These are phyloP conservation scores for Apodemia duryi DNA, from an alignment of 2,888 invertebrate genomes.

Conservation along the genomic window DNA sequence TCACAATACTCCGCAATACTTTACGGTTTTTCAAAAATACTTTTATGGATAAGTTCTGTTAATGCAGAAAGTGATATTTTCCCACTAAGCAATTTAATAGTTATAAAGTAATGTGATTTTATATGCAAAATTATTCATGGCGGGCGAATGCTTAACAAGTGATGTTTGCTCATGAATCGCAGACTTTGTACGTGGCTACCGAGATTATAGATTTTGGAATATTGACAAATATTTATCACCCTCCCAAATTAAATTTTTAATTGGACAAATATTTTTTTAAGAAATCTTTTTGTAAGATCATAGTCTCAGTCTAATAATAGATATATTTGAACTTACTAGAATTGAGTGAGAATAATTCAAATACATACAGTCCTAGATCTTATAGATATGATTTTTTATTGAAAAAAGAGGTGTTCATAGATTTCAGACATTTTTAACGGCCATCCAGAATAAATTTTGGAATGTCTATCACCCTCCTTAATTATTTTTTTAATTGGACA, in stretches of 20 bases:
- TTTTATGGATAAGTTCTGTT: background rate
- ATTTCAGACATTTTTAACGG: no score
- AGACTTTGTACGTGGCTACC: background rate
- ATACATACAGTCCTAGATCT: no score
- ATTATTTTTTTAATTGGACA: no score
- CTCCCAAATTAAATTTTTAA: background rate
- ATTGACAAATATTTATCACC: background rate
- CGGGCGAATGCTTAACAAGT: conserved; percentile 9
- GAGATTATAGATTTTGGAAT: conserved; percentile 9
- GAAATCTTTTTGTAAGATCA: no score
- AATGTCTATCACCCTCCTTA: no score
- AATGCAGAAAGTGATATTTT: conserved; percentile 9
- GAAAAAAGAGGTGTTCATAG: no score
- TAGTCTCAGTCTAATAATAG: no score
- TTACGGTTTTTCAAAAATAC: background rate
- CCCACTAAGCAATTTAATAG: conserved; percentile 13
- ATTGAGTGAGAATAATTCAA: no score
- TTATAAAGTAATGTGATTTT: conserved; percentile 9
- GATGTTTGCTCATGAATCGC: conserved; percentile 4
- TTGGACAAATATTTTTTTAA: no score
- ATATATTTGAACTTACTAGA: no score
- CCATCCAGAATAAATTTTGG: no score
- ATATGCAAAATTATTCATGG: conserved; percentile 13
- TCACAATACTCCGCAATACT: background rate
- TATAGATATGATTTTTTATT: no score